Evolutionary conservation across 2,797 vertebrate species (phyloP).

Genomic region (Chloroceryle amazona): DNA sequence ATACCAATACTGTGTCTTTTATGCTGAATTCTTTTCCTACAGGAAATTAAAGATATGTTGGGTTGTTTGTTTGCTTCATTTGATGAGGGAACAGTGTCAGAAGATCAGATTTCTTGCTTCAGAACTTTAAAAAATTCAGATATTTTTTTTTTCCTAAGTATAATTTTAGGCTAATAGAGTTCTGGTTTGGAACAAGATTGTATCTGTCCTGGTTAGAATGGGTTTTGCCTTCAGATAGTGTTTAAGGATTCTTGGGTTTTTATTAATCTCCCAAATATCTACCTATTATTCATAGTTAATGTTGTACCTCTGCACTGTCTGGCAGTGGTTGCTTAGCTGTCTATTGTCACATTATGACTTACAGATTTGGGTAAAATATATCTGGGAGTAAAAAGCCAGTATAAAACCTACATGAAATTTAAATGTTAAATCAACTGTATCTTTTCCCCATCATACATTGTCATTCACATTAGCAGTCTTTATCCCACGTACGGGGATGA

Average conservation of each 20-base stretch:
- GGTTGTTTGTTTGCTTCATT: background rate
- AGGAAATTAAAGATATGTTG: background rate
- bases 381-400: background rate
- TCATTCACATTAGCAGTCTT: constrained; percentile 34
- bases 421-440: background rate
- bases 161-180: background rate
- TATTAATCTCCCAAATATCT: background rate
- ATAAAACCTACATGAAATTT: background rate
- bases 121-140: background rate
- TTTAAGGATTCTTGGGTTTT: background rate
- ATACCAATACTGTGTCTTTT: background rate
- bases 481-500: background rate
- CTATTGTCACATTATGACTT: background rate
- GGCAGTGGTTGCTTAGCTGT: background rate
- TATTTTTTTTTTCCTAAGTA: background rate
- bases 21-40: background rate
- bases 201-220: background rate
- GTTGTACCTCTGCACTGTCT: background rate
- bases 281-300: background rate
- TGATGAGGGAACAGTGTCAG: background rate
- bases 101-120: background rate
- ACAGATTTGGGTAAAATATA: background rate
- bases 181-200: background rate
- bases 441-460: background rate
- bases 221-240: background rate